Percentiles rank a stretch among this genome's conserved stretches.
phyloP scores from a whole-genome alignment of 2,888 invertebrate genomes.

The Autographa gamma region DNA sequence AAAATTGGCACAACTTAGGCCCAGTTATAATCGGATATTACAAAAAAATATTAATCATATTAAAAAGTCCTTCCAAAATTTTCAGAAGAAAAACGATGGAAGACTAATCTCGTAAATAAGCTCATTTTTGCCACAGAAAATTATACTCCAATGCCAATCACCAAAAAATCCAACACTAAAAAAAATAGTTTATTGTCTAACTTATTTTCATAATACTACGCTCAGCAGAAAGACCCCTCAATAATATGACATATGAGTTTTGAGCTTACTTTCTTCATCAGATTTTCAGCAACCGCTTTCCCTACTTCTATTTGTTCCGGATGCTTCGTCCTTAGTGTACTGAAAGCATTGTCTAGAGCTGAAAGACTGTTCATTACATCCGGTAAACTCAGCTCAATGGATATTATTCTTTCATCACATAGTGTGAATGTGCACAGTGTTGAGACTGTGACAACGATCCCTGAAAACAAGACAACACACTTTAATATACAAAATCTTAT shows the following conservation, averaged over 20 bases:
- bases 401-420: not conserved
- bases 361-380: not conserved
- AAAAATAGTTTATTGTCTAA: too few relatives aligned
- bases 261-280: conserved; percentile 11
- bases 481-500: not conserved
- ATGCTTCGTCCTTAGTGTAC: not conserved
- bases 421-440: conserved; percentile 8
- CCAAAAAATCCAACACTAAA: too few relatives aligned
- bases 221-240: not conserved
- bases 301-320: not conserved
- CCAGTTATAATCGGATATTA: too few relatives aligned
- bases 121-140: too few relatives aligned
- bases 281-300: not conserved
- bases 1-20: too few relatives aligned
- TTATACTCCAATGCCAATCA: too few relatives aligned
- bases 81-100: too few relatives aligned
- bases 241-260: not conserved
- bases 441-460: conserved; percentile 2
- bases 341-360: not conserved
- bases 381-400: conserved; percentile 9
- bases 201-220: not conserved
- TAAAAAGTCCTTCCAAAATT: too few relatives aligned
- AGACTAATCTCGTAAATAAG: too few relatives aligned
- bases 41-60: too few relatives aligned
- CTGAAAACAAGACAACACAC: conserved; percentile 20